A percentile compares a stretch with the other conserved stretches of the same genome.
These are phyloP conservation scores for Philhelius pedissequus DNA, from an alignment of 2,888 invertebrate species.

Conservation along the genomic window DNA sequence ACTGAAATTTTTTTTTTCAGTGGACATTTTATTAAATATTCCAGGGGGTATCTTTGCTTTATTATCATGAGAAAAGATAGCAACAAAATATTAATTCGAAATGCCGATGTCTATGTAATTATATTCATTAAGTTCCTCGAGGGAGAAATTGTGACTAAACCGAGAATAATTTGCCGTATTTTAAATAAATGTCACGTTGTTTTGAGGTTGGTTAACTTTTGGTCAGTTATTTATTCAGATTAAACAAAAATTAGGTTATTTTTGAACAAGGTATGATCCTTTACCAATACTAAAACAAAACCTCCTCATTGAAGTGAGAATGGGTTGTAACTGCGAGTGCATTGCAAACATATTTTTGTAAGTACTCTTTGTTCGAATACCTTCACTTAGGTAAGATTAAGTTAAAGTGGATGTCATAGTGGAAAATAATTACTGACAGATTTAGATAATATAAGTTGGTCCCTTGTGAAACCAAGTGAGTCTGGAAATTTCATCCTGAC, in stretches of 20 bases:
- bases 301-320: no score
- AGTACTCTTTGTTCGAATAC: no score
- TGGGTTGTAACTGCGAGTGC: no score
- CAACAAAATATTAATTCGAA: slow-evolving; percentile 26
- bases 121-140: slow-evolving; percentile 27
- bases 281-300: no score
- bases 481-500: no score
- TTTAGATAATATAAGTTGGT: no score
- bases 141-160: slow-evolving; percentile 26
- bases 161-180: slow-evolving; percentile 42
- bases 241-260: slow-evolving; percentile 34
- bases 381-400: no score
- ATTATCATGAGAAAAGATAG: neutral
- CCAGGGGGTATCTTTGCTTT: neutral
- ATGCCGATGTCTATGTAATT: slow-evolving; percentile 18
- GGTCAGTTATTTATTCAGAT: slow-evolving; percentile 48
- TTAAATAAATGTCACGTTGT: slow-evolving; percentile 61
- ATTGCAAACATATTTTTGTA: no score
- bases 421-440: no score
- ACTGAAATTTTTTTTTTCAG: neutral
- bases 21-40: neutral
- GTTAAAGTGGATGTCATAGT: no score
- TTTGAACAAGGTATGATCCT: no score
- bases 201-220: slow-evolving; percentile 41
- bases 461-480: no score